phyloP scores from a whole-genome alignment of 2,113 vertebrate genomes.

The Pipa parva region DNA sequence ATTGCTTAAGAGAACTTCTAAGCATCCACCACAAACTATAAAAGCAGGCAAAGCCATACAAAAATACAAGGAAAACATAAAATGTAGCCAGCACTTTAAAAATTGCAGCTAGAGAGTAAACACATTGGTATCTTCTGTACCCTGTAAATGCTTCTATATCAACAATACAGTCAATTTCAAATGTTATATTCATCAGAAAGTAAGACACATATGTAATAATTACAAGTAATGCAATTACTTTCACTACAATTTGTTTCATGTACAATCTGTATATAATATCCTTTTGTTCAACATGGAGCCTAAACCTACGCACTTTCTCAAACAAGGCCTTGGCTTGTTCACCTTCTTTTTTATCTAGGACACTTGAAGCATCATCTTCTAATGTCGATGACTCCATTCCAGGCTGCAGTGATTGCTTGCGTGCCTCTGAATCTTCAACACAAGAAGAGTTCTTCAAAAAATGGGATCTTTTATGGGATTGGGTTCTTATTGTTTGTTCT shows the following conservation, averaged over 20 bases:
- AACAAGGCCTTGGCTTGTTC: slow-evolving; percentile 83
- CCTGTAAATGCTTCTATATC: slow-evolving; percentile 72
- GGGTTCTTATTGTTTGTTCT: slow-evolving; percentile 63
- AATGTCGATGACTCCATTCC: slow-evolving; percentile 63
- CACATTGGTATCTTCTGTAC: slow-evolving; percentile 73
- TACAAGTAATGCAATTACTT: slow-evolving; percentile 68
- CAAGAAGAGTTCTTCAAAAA: slow-evolving; percentile 51
- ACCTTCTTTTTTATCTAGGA: slow-evolving; percentile 77
- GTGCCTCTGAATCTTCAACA: slow-evolving; percentile 54
- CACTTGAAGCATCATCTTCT: slow-evolving; percentile 63
- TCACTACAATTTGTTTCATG: slow-evolving; percentile 75
- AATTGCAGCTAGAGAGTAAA: slow-evolving; percentile 72
- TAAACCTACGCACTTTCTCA: slow-evolving; percentile 78
- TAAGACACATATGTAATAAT: slow-evolving; percentile 72
- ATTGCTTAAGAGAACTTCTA: slow-evolving; percentile 74
- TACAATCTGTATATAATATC: slow-evolving; percentile 74
- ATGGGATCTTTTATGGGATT: slow-evolving; percentile 60
- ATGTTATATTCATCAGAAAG: slow-evolving; percentile 66
- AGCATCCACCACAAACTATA: slow-evolving; percentile 79
- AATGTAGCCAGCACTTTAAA: slow-evolving; percentile 74
- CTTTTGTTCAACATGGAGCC: slow-evolving; percentile 72
- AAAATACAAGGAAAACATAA: slow-evolving; percentile 68
- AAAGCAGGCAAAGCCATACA: slow-evolving; percentile 74
- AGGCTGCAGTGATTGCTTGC: slow-evolving; percentile 58
- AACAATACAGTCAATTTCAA: slow-evolving; percentile 70